Percentiles rank a stretch among this genome's conserved stretches.
Evolutionary conservation across 2,888 invertebrate species (phyloP).

Genomic region (Bugulina stolonifera): DNA sequence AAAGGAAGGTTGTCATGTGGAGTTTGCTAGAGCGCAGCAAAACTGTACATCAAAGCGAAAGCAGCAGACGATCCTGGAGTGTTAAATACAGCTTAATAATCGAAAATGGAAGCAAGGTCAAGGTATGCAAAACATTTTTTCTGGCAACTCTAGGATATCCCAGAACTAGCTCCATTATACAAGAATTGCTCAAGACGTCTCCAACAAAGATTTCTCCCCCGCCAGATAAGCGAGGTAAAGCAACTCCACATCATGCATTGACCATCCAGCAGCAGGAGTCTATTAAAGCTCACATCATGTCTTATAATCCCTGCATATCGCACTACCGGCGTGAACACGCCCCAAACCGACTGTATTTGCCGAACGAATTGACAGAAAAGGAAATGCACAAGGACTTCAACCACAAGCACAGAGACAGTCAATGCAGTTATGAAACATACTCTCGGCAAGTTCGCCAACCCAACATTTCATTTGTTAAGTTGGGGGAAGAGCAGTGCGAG

Average conservation of each 20-base stretch:
- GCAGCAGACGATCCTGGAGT: neutral
- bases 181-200: neutral
- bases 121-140: conserved; percentile 30
- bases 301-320: no score
- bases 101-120: conserved; percentile 11
- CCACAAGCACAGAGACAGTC: neutral
- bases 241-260: no score
- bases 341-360: conserved; percentile 30
- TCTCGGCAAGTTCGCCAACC: conserved; percentile 23
- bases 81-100: conserved; percentile 26
- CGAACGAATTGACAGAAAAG: conserved; percentile 28
- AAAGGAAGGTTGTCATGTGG: neutral
- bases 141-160: conserved; percentile 29
- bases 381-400: conserved; percentile 29
- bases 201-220: no score
- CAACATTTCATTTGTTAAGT: conserved; percentile 31
- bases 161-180: neutral
- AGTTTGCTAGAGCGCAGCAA: neutral
- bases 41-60: neutral
- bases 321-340: no score
- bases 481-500: conserved; percentile 31
- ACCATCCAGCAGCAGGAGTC: neutral
- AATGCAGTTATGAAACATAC: conserved; percentile 28
- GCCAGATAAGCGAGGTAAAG: neutral
- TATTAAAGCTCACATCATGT: no score